A percentile compares a stretch with the other conserved stretches of the same genome.
Evolutionary conservation across 2,797 vertebrate genomes (phyloP).

Genomic region (Muscicapa striata): DNA sequence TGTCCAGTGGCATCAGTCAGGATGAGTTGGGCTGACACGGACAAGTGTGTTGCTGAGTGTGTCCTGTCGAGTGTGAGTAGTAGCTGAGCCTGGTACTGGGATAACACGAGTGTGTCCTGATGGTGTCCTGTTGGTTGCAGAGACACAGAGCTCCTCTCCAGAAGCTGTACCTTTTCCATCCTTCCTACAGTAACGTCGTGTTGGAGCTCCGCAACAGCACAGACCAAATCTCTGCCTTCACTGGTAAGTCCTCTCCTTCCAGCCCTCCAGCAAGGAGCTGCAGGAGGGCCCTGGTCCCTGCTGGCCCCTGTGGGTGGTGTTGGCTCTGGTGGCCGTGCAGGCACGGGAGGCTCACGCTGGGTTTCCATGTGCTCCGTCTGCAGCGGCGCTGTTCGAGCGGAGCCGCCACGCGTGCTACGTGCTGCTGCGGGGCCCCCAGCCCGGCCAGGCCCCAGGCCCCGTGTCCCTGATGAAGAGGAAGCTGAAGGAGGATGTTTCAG

Average conservation of each 20-base stretch:
- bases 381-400: slow-evolving; percentile 85
- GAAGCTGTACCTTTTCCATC: slow-evolving; percentile 86
- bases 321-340: neutral
- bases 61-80: neutral
- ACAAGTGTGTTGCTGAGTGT: neutral
- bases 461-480: slow-evolving; percentile 87
- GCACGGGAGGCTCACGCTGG: neutral
- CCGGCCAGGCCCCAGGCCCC: slow-evolving; percentile 4
- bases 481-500: slow-evolving; percentile 82
- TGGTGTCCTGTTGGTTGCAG: slow-evolving; percentile 35
- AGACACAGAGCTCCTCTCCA: neutral
- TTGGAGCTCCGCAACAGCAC: slow-evolving; percentile 81
- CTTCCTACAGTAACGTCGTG: slow-evolving; percentile 79
- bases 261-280: accelerated
- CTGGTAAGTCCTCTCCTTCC: slow-evolving; percentile 73
- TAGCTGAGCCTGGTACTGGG: neutral
- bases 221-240: slow-evolving; percentile 82
- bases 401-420: slow-evolving; percentile 90
- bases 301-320: neutral
- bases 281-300: neutral
- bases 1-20: neutral
- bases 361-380: neutral
- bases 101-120: neutral
- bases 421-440: slow-evolving; percentile 79
- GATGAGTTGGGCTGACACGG: accelerated